A percentile compares a stretch with the other conserved stretches of the same genome.
phyloP scores from a whole-genome alignment of 2,888 invertebrate genomes.

The Lomographa bimaculata region DNA sequence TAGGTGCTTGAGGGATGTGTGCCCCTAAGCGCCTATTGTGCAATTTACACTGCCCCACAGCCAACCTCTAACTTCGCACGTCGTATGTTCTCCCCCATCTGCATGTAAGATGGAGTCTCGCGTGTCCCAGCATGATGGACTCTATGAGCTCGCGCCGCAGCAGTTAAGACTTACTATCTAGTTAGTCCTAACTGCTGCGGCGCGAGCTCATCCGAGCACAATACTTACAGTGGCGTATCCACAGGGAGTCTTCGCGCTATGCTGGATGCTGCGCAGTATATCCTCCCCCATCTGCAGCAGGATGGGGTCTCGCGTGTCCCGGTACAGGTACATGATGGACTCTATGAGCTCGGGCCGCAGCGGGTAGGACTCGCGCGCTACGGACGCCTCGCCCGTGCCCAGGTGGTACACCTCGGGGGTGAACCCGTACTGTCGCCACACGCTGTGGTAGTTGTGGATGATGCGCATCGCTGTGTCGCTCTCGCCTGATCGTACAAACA shows the following conservation, averaged over 20 bases:
- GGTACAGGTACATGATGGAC: constrained; percentile 97
- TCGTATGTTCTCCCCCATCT: too few species aligned
- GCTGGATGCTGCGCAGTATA: constrained; percentile 96
- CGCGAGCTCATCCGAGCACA: too few species aligned
- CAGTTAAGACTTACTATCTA: too few species aligned
- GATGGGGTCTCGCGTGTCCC: constrained; percentile 96
- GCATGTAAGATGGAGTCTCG: too few species aligned
- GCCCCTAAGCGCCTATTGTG: too few species aligned
- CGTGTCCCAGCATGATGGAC: too few species aligned
- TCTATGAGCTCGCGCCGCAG: too few species aligned
- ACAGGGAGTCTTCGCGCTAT: constrained; percentile 95
- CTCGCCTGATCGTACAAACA: constrained; percentile 85
- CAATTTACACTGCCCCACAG: too few species aligned
- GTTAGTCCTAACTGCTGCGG: too few species aligned
- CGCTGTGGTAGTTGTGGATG: constrained; percentile 97
- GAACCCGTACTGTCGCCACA: constrained; percentile 99
- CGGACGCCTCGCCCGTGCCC: constrained; percentile 92
- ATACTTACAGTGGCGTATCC: constrained; percentile 98
- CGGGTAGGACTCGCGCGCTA: constrained; percentile 95
- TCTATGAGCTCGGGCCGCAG: constrained; percentile 98
- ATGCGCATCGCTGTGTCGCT: constrained; percentile 95
- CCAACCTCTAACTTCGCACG: too few species aligned
- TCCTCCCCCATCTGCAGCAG: constrained; percentile 97
- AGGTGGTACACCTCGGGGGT: constrained; percentile 99
- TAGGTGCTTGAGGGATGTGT: too few species aligned